A percentile compares a stretch with the other conserved stretches of the same genome.
Evolutionary conservation across 2,113 vertebrate genomes (phyloP).

Genomic region (Chlorocebus sabaeus): DNA sequence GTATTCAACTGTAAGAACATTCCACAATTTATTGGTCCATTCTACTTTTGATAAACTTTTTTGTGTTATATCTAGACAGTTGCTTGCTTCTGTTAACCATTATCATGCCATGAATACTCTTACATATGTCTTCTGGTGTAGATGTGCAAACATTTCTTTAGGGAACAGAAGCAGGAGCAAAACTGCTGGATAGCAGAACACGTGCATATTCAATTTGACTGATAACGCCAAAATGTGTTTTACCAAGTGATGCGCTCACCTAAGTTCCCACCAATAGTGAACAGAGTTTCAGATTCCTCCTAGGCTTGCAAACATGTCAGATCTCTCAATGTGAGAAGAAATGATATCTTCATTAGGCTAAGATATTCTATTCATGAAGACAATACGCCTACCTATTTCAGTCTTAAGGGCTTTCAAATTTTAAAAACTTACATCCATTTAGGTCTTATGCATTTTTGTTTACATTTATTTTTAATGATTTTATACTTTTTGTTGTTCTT

Average conservation of each 20-base stretch:
- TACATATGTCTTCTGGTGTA: rapidly evolving
- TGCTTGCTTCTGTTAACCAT: neutral
- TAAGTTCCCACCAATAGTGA: rapidly evolving
- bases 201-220: neutral
- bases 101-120: neutral
- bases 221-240: neutral
- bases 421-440: neutral
- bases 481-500: neutral
- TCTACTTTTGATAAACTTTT: neutral
- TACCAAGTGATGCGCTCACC: rapidly evolving
- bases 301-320: rapidly evolving
- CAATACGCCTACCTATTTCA: too few relatives aligned
- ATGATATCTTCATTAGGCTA: neutral
- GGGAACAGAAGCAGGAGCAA: neutral
- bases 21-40: neutral
- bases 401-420: neutral
- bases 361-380: neutral
- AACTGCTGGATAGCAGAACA: neutral
- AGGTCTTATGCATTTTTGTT: neutral
- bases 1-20: neutral
- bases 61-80: rapidly evolving
- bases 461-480: neutral
- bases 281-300: neutral
- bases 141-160: rapidly evolving
- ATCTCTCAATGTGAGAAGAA: neutral